Evolutionary conservation across 2,888 invertebrate genomes (phyloP).

Genomic region (Athrips mouffetella): DNA sequence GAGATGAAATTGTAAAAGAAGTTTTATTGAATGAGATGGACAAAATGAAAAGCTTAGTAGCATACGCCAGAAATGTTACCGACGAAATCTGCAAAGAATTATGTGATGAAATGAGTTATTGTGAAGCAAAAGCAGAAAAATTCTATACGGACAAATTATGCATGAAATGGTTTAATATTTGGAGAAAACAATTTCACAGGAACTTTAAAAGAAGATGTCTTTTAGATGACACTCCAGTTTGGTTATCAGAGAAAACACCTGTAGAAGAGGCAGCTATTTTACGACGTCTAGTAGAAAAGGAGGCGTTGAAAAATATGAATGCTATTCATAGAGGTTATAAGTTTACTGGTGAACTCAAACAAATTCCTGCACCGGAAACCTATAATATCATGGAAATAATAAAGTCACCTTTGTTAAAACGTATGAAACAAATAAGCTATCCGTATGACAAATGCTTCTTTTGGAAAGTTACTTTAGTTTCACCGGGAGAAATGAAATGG

Average conservation of each 20-base stretch:
- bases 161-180: constrained; percentile 60
- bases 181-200: constrained; percentile 52
- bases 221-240: constrained; percentile 66
- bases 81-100: constrained; percentile 52
- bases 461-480: constrained; percentile 82
- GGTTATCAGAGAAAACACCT: constrained; percentile 58
- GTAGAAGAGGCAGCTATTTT: constrained; percentile 53
- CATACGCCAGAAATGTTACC: constrained; percentile 41
- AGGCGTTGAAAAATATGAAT: constrained; percentile 59
- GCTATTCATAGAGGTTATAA: constrained; percentile 60
- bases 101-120: constrained; percentile 48
- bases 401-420: constrained; percentile 62
- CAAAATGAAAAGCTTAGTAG: constrained; percentile 42
- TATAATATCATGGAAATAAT: constrained; percentile 68
- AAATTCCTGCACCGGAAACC: constrained; percentile 46
- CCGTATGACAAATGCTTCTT: constrained; percentile 62
- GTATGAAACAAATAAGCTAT: constrained; percentile 68
- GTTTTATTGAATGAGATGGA: constrained; percentile 53
- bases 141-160: constrained; percentile 51
- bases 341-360: constrained; percentile 56
- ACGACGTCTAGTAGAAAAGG: constrained; percentile 47
- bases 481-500: constrained; percentile 71
- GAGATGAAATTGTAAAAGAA: constrained; percentile 41
- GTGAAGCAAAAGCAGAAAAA: constrained; percentile 60
- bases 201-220: constrained; percentile 56